Percentiles rank a stretch among this genome's conserved stretches.
These are phyloP conservation scores for Pseudobourletiella spinata DNA, from an alignment of 1,140 invertebrate genomes.

Conservation along the genomic window DNA sequence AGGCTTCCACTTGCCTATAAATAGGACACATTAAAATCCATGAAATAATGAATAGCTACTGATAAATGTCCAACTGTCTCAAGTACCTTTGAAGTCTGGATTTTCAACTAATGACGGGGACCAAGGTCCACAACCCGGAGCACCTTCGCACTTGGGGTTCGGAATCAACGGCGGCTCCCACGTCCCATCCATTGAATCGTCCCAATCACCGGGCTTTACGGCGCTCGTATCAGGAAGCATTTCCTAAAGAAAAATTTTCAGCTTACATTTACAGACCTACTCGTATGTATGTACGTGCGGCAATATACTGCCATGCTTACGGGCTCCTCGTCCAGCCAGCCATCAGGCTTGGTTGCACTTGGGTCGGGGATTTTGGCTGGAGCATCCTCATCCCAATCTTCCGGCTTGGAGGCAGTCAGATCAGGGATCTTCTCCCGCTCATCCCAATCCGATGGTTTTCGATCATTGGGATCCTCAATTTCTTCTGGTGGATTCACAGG, in stretches of 20 bases:
- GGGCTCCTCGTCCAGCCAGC: slow-evolving; percentile 91
- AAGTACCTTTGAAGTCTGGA: slow-evolving; percentile 79
- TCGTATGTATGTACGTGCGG: too few relatives aligned
- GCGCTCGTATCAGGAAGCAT: slow-evolving; percentile 38
- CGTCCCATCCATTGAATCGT: slow-evolving; percentile 95
- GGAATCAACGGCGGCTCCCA: slow-evolving; percentile 91
- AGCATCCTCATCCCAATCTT: slow-evolving; percentile 92
- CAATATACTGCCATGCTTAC: too few relatives aligned
- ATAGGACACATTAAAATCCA: not conserved
- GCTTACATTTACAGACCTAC: not conserved
- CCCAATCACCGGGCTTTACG: slow-evolving; percentile 47
- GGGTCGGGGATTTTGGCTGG: slow-evolving; percentile 82
- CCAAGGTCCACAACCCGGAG: slow-evolving; percentile 86
- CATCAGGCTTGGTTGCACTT: slow-evolving; percentile 74
- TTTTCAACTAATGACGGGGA: slow-evolving; percentile 76
- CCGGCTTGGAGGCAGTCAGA: slow-evolving; percentile 74
- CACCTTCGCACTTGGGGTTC: slow-evolving; percentile 79
- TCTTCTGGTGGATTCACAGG: slow-evolving; percentile 90
- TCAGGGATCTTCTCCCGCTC: slow-evolving; percentile 93
- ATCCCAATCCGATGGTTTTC: slow-evolving; percentile 90
- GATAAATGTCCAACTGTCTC: not conserved
- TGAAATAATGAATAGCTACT: slow-evolving; percentile 3
- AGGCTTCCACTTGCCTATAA: slow-evolving; percentile 61
- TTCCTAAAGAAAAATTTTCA: slow-evolving; percentile 34
- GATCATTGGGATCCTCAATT: slow-evolving; percentile 89